Percentiles rank a stretch among this genome's conserved stretches.
These are phyloP conservation scores for Leptoteleia sp. DNA, from an alignment of 1,140 invertebrate species.

Conservation along the genomic window DNA sequence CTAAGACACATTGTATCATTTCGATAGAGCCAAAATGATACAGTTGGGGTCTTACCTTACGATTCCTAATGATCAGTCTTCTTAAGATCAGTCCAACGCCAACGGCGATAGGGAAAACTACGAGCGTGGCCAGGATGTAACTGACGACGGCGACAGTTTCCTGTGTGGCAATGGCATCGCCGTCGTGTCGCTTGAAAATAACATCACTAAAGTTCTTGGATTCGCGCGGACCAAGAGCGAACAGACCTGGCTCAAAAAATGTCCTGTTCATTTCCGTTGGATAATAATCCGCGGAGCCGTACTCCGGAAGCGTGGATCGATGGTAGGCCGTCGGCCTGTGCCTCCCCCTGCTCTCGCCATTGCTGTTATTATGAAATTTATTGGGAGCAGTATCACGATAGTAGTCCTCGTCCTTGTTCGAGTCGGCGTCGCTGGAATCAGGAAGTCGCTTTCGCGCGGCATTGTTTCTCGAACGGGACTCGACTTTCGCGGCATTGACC, in stretches of 20 bases:
- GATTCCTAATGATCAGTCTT: conserved; percentile 81
- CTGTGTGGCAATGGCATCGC: conserved; percentile 77
- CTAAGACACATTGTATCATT: no score
- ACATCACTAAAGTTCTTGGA: conserved; percentile 78
- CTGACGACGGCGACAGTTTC: conserved; percentile 79
- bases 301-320: conserved; percentile 66
- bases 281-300: conserved; percentile 65
- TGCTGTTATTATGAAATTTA: conserved; percentile 43
- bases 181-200: conserved; percentile 78
- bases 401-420: conserved; percentile 63
- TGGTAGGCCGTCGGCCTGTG: conserved; percentile 53
- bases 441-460: conserved; percentile 57
- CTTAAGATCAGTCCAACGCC: conserved; percentile 79
- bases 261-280: conserved; percentile 72
- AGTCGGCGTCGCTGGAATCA: conserved; percentile 35
- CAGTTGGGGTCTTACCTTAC: no score
- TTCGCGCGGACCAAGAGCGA: conserved; percentile 71
- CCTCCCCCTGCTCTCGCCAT: conserved; percentile 20
- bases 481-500: conserved; percentile 49
- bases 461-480: conserved; percentile 62
- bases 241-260: conserved; percentile 69
- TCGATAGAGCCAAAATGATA: no score
- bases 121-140: conserved; percentile 78
- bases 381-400: conserved; percentile 14
- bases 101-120: conserved; percentile 80